Base-by-base conservation (phyloP, 2,888 invertebrate genomes). In the Gasteruption jaculator region DNA sequence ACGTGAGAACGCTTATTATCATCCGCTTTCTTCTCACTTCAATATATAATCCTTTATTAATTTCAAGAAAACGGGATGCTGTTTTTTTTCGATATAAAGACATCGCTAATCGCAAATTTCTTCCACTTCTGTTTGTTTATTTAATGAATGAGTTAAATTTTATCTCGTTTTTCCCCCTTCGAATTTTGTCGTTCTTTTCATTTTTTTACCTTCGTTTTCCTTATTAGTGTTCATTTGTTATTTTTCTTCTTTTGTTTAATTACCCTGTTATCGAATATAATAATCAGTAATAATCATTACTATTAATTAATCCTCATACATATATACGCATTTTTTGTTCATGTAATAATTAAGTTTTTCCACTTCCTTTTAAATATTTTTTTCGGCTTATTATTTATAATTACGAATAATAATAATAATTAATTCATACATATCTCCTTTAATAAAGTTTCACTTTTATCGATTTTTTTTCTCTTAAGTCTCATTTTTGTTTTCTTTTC, bases 191-290 rank as follows among this genome's bases (percentile, higher is more conserved):
- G n/a, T 12, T 30, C 6, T 30, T 12, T 11, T 22, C 18, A 7
- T 22, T 38, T 24, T 38, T 34, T 30, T 46, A 32, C 15, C 7
- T 20, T 25, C 15, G 29, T 48, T 39, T 40, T 36, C 37, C 30
- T 30, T 15, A n/a, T 30, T 30, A 30, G 26, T 30, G 29, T 36
- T n/a, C n/a, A n/a, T n/a, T n/a, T n/a, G n/a, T n/a, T n/a, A 49
- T 33, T 25, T 27, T 37, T 20, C 51, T 49, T 44, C 50, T 49
- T 45, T 49, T 54, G 49, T 45, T 48, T 46, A 50, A 58, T 63
- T 70, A 69, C 70, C 70, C 70, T 70, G 70, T 70, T 61, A 52
- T 64, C 57, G 59, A 68, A 65, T 69, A 63, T 54, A 63, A 64
- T 65, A 60, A 52, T n/a, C n/a, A n/a, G n/a, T 54, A 56, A 55